These are phyloP conservation scores for Lacanobia oleracea DNA, from an alignment of 2,888 invertebrate genomes.

Conservation along the genomic window DNA sequence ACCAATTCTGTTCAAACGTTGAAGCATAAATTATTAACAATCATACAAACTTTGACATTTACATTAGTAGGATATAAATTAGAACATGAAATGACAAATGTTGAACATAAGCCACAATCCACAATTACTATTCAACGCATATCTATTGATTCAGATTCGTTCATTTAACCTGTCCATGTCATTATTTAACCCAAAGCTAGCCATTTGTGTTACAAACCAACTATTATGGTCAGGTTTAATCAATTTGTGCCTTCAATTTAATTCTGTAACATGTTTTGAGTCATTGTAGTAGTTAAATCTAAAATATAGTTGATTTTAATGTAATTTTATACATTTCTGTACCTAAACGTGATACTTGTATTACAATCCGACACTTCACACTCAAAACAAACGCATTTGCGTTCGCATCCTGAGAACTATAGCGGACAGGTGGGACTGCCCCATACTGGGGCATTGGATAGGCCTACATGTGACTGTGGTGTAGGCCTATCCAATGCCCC, in stretches of 20 bases:
- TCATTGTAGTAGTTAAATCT: too few species aligned
- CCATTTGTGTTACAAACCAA: conserved; percentile 24
- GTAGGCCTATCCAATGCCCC: too few species aligned
- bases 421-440: too few species aligned
- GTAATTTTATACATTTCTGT: too few species aligned
- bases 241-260: not conserved
- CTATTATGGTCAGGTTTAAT: conserved; percentile 8
- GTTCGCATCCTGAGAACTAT: too few species aligned
- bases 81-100: not conserved
- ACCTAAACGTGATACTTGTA: too few species aligned
- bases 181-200: conserved; percentile 14
- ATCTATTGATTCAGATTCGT: conserved; percentile 43
- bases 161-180: conserved; percentile 15
- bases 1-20: not conserved
- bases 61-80: not conserved
- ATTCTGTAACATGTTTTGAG: conserved; percentile 11
- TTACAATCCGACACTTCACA: too few species aligned
- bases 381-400: too few species aligned
- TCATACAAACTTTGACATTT: not conserved
- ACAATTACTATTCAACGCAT: conserved; percentile 47
- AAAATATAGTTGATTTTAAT: too few species aligned
- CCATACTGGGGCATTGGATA: too few species aligned
- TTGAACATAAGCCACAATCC: not conserved
- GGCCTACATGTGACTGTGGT: too few species aligned
- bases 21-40: not conserved